Evolutionary conservation across 2,113 vertebrate species (phyloP), one percentile per base, ranked within the genome.

Genomic region (Hydrochoerus hydrochaeris): DNA sequence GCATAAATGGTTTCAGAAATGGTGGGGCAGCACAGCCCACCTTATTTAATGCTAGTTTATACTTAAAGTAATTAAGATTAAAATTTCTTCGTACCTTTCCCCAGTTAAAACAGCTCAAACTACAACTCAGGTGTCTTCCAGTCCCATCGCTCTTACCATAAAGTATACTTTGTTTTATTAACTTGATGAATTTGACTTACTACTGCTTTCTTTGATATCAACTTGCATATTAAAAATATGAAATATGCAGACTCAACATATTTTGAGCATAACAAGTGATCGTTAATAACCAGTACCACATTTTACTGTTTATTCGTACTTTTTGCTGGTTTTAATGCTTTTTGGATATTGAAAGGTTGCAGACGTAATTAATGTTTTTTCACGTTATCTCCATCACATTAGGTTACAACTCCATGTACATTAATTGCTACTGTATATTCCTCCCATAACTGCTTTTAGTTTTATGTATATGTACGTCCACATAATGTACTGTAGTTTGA

Each of bases 21-120:
- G 67, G 12, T 3, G 4, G 0, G 1, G 3, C 4, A 12, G 5
- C 9, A 26, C 24, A 46, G 11, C 19, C 4, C 57, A 75, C 28
- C 38, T 41, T 10, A 30, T 38, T 62, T 41, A 62, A 28, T 20
- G 26, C 17, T 28, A 38, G 19, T 71, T 46, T 75, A 8, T 30
- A 35, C 3, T 58, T 28, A 75, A 41, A 13, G 16, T 44, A 81
- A 41, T n/a, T 54, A 28, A 88, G 73, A 82, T 3, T 46, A 38
- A 88, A n/a, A 41, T 81, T 62, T 60, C 19, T 58, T 60, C 87
- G 26, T 65, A n/a, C 12, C 30, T 82, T 32, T 30, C 35, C 28
- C 30, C 28, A n/a, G 35, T 57, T 88, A 92, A 75, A 88, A n/a
- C 20, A 75, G 5, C 16, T 75, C 9, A 35, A 16, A 32, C 3